phyloP scores from a whole-genome alignment of 2,888 invertebrate species.

The Leptopilina myrica region DNA sequence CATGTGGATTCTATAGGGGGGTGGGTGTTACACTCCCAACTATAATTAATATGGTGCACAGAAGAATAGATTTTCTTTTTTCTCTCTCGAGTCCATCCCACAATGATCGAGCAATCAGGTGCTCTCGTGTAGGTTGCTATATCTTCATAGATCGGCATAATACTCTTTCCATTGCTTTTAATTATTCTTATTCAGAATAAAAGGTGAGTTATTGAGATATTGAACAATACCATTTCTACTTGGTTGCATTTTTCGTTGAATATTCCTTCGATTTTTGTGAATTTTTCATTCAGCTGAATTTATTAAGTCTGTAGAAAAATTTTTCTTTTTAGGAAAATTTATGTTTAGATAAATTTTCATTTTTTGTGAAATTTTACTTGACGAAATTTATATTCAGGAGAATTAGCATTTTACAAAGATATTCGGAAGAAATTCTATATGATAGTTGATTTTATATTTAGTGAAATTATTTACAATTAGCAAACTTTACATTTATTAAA shows the following conservation, averaged over 20 bases:
- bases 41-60: slow-evolving; percentile 37
- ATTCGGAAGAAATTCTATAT: too few relatives aligned
- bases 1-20: slow-evolving; percentile 4
- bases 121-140: slow-evolving; percentile 29
- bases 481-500: too few relatives aligned
- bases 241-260: too few relatives aligned
- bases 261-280: too few relatives aligned
- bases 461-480: too few relatives aligned
- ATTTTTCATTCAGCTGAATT: neutral
- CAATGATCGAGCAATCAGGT: slow-evolving; percentile 40
- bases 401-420: too few relatives aligned
- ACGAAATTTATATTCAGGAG: too few relatives aligned
- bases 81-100: slow-evolving; percentile 12
- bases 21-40: slow-evolving; percentile 30
- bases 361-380: too few relatives aligned
- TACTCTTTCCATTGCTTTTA: neutral
- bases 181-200: neutral
- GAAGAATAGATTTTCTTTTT: slow-evolving; percentile 39
- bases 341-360: too few relatives aligned
- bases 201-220: neutral
- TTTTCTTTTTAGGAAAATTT: too few relatives aligned
- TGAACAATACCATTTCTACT: too few relatives aligned
- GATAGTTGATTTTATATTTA: too few relatives aligned
- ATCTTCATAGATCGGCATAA: slow-evolving; percentile 26
- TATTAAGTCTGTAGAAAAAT: neutral